phyloP scores from a whole-genome alignment of 2,888 invertebrate species.

The Muscina levida region DNA sequence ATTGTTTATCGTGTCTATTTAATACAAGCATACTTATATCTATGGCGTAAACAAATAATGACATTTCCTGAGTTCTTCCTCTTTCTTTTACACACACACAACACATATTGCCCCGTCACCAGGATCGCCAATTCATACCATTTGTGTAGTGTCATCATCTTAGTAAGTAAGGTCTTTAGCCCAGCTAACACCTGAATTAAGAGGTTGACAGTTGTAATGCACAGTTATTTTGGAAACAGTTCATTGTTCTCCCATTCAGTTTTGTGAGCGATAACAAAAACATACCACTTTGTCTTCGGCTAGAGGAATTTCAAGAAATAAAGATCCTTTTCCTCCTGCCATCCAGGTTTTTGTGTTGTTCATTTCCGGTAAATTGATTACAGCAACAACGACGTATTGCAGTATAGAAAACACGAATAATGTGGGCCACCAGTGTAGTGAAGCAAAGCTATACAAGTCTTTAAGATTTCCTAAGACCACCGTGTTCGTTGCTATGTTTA shows the following conservation, averaged over 20 bases:
- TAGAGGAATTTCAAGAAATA: constrained; percentile 7
- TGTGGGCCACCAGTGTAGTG: constrained; percentile 52
- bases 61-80: constrained; percentile 76
- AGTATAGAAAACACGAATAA: no score
- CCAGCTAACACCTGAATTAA: constrained; percentile 63
- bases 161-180: constrained; percentile 33
- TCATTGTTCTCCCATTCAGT: constrained; percentile 13
- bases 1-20: constrained; percentile 42
- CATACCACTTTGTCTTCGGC: background rate
- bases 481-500: constrained; percentile 57
- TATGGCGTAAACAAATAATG: constrained; percentile 67
- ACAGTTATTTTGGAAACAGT: constrained; percentile 51
- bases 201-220: constrained; percentile 62
- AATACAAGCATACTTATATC: constrained; percentile 32
- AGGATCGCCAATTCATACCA: constrained; percentile 28
- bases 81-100: background rate
- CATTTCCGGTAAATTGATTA: constrained; percentile 52
- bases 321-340: background rate
- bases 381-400: background rate
- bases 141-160: constrained; percentile 59
- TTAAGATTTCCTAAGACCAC: constrained; percentile 55
- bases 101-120: constrained; percentile 33
- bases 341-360: constrained; percentile 15
- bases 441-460: background rate
- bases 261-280: no score